These are phyloP conservation scores for Micromussa lordhowensis DNA, from an alignment of 92 coral and sea anemone genomes.

Conservation along the genomic window DNA sequence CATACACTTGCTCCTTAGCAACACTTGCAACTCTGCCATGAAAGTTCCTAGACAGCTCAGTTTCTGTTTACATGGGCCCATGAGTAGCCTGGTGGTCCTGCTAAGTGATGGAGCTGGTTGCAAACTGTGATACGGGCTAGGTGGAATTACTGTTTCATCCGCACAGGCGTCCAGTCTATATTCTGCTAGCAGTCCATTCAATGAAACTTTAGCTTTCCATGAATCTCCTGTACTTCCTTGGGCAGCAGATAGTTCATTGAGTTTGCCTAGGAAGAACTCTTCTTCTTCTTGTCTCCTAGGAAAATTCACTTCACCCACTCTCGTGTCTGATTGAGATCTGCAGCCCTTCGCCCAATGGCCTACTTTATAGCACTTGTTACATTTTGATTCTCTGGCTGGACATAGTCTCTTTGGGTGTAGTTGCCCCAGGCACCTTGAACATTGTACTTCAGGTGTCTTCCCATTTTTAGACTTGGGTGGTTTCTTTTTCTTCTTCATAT, in stretches of 20 bases:
- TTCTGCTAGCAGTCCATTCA: neutral
- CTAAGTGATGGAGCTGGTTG: conserved; percentile 6
- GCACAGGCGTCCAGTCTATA: conserved; percentile 44
- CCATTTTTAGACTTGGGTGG: neutral
- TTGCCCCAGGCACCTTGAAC: conserved; percentile 25
- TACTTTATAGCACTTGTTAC: conserved; percentile 9
- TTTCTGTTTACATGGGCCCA: neutral
- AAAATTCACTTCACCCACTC: conserved; percentile 1
- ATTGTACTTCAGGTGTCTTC: conserved; percentile 8
- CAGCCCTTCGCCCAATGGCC: conserved; percentile 30
- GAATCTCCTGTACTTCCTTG: no score
- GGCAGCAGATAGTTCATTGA: no score
- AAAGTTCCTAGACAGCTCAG: neutral
- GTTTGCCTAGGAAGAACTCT: conserved; percentile 12
- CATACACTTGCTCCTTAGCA: neutral
- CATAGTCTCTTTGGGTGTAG: conserved; percentile 1
- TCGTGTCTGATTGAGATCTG: neutral
- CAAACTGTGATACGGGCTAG: conserved; percentile 6
- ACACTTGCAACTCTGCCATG: neutral
- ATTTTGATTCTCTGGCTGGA: conserved; percentile 16
- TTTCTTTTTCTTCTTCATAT: neutral
- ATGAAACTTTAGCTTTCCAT: no score
- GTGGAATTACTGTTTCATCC: conserved; percentile 42
- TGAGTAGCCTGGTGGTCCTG: neutral
- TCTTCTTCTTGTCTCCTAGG: neutral